A percentile compares a stretch with the other conserved stretches of the same genome.
These are phyloP conservation scores for Halcyon badia DNA, from an alignment of 2,797 vertebrate genomes.

Conservation along the genomic window DNA sequence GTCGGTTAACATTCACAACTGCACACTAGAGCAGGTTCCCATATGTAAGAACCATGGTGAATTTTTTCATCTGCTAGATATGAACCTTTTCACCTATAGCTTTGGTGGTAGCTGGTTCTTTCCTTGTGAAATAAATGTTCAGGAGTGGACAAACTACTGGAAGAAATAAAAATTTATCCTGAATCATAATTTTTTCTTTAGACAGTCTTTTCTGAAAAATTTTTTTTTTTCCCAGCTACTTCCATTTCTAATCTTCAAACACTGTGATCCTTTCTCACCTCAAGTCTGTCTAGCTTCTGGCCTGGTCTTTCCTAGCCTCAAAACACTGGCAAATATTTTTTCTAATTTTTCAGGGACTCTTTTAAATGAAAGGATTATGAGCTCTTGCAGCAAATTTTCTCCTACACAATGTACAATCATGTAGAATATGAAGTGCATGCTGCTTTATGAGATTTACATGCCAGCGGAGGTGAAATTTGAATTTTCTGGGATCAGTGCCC, in stretches of 20 bases:
- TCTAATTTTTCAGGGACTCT: not conserved
- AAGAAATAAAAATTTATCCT: not conserved
- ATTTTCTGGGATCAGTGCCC: not conserved
- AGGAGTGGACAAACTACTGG: not conserved
- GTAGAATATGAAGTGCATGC: not conserved
- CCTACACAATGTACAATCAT: not conserved
- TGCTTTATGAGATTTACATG: not conserved
- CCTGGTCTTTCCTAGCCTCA: not conserved
- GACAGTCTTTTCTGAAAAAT: not conserved
- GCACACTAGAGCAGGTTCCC: not conserved
- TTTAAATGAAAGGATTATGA: not conserved
- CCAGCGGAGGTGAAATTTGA: not conserved
- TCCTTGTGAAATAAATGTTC: not conserved
- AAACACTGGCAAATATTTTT: not conserved
- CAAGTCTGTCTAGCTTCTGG: not conserved
- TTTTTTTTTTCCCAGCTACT: not conserved
- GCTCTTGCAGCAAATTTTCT: not conserved
- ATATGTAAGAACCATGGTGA: rapidly evolving
- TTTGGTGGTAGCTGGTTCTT: not conserved
- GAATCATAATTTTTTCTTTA: not conserved
- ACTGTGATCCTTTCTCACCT: not conserved
- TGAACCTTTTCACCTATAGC: not conserved
- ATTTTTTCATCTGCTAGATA: not conserved
- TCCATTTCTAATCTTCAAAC: not conserved
- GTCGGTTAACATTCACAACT: not conserved